Evolutionary conservation across 2,888 invertebrate species (phyloP), one percentile per base, ranked within the genome.

Genomic region (Apantesis nais): DNA sequence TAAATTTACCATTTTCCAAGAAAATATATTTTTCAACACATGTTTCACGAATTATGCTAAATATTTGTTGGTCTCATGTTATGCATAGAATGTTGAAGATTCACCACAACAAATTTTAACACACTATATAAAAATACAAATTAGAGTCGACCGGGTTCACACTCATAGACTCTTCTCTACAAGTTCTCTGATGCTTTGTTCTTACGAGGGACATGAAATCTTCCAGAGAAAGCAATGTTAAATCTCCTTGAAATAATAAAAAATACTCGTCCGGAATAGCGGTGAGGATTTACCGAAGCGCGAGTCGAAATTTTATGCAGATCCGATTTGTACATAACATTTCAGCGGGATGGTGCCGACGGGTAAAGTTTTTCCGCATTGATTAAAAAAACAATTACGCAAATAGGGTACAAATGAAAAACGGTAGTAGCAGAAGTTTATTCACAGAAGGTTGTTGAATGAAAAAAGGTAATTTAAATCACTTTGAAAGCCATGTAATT

Each of bases 331-430:
- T 55, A 12, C 25, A 25, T 55, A 48, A 22, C 48, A 48, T 48
- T 22, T 22, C n/a, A 55, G 12, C 4, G 55, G 12, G 55, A n/a
- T 25, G 55, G 25, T 55, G 25, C 55, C 12, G 55, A 14, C 12
- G 55, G 25, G 55, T 5, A 55, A 25, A 55, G 55, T 55, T 55
- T 52, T 25, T 52, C n/a, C 52, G n/a, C 52, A 52, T n/a, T 52
- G 52, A n/a, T 52, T 52, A 52, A 52, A 52, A 52, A 52, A 52
- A 52, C 22, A n/a, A 52, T n/a, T 52, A n/a, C n/a, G n/a, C 52
- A 52, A 52, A 52, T 52, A 52, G 52, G n/a, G 52, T 52, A 55
- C 55, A 55, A 25, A 14, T 0, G 52, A 55, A 55, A 55, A 55
- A 55, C 14, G 14, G 12, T 55, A 25, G 25, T 25, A 12, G n/a